Percentiles rank a stretch among this genome's conserved stretches.
These are phyloP conservation scores for Seriola dumerili DNA, from an alignment of 2,113 vertebrate species.

Conservation along the genomic window DNA sequence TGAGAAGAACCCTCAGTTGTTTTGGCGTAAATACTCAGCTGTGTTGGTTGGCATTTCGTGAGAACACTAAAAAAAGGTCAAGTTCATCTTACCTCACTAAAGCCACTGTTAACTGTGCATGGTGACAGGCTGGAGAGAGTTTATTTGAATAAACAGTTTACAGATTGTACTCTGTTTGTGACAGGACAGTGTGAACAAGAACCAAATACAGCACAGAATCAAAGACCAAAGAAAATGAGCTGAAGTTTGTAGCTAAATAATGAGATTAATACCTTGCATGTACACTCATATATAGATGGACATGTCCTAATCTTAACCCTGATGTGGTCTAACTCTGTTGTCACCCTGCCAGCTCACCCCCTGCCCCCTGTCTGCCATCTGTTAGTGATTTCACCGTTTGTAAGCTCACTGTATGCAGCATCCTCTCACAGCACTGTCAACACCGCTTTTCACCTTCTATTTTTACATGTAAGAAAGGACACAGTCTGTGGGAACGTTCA, in stretches of 20 bases:
- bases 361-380: not conserved
- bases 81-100: not conserved
- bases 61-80: not conserved
- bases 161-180: not conserved
- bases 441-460: slow-evolving; percentile 29
- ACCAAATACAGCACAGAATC: not conserved
- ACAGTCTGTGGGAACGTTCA: slow-evolving; percentile 14
- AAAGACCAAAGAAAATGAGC: not conserved
- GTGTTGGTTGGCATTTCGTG: no score
- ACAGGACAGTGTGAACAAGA: not conserved
- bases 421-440: not conserved
- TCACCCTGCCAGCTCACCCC: not conserved
- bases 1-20: no score
- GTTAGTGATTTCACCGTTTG: not conserved
- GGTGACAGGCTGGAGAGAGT: not conserved
- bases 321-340: not conserved
- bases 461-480: slow-evolving; percentile 31
- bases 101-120: not conserved
- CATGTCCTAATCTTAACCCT: not conserved
- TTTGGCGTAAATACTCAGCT: no score
- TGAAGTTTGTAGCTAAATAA: not conserved
- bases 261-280: not conserved
- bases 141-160: not conserved
- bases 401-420: not conserved
- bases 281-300: no score